Conservation (phyloP, 2,113 vertebrate genomes). For the Hydrochoerus hydrochaeris region DNA sequence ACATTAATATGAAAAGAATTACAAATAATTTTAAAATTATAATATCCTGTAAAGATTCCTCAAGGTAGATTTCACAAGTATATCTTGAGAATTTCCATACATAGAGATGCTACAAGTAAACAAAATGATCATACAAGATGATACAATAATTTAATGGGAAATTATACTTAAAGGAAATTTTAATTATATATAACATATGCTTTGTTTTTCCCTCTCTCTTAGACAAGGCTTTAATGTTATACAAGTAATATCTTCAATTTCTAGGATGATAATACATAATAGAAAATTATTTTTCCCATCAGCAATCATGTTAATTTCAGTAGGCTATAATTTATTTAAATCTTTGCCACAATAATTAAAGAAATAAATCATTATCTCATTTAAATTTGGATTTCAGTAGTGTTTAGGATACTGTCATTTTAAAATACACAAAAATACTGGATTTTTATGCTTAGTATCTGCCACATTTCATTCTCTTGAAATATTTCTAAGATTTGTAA, state of each 20-base stretch:
- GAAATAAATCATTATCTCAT: background rate
- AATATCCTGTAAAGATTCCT: background rate
- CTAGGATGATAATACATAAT: background rate
- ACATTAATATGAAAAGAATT: background rate
- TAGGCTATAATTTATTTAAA: background rate
- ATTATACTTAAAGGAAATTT: background rate
- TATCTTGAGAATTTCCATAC: background rate
- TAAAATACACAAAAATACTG: background rate
- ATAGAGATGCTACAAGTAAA: background rate
- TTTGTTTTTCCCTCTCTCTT: background rate
- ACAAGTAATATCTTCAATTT: background rate
- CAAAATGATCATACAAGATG: too few species aligned
- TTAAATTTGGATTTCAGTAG: background rate
- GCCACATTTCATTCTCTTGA: background rate
- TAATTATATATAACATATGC: background rate
- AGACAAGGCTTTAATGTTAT: background rate
- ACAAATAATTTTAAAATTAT: background rate
- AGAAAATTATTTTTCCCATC: background rate
- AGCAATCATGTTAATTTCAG: background rate
- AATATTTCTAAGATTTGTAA: background rate
- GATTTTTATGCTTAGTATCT: background rate
- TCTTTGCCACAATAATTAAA: too few species aligned
- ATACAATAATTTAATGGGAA: background rate
- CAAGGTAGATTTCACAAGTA: background rate
- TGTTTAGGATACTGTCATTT: background rate